phyloP scores from a whole-genome alignment of 2,797 vertebrate genomes.

The Otolemur crassicaudatus region DNA sequence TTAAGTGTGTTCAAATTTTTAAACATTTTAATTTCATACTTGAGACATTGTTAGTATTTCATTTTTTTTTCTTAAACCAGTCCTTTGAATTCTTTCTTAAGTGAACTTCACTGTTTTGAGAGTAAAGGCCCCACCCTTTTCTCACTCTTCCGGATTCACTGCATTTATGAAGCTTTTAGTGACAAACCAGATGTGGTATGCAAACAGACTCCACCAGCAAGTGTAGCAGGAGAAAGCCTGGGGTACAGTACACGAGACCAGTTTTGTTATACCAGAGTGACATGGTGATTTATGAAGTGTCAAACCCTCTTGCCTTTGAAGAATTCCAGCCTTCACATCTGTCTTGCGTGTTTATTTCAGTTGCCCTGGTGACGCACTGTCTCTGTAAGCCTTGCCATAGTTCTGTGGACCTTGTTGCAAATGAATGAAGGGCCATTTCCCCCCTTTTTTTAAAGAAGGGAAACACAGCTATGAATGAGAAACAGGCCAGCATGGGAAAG shows the following conservation, averaged over 20 bases:
- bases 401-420: slow-evolving; percentile 77
- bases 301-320: slow-evolving; percentile 84
- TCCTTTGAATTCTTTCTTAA: background rate
- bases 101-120: slow-evolving; percentile 57
- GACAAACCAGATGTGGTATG: slow-evolving; percentile 84
- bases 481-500: slow-evolving; percentile 73
- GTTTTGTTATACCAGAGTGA: slow-evolving; percentile 83
- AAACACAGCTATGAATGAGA: slow-evolving; percentile 83
- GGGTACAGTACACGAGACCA: slow-evolving; percentile 71
- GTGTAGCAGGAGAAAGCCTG: slow-evolving; percentile 67
- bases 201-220: slow-evolving; percentile 77
- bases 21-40: slow-evolving; percentile 52
- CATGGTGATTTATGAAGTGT: slow-evolving; percentile 87
- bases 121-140: slow-evolving; percentile 57
- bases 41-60: slow-evolving; percentile 34
- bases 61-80: background rate
- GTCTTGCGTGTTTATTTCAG: slow-evolving; percentile 84
- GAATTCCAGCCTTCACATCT: slow-evolving; percentile 85
- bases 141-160: slow-evolving; percentile 68
- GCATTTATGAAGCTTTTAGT: slow-evolving; percentile 82
- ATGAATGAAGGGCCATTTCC: slow-evolving; percentile 64
- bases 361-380: slow-evolving; percentile 83
- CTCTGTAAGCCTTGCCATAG: slow-evolving; percentile 77
- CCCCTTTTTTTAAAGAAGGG: slow-evolving; percentile 69
- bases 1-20: background rate